Conservation (phyloP, 2,797 vertebrate genomes). For the Ceryle rudis region DNA sequence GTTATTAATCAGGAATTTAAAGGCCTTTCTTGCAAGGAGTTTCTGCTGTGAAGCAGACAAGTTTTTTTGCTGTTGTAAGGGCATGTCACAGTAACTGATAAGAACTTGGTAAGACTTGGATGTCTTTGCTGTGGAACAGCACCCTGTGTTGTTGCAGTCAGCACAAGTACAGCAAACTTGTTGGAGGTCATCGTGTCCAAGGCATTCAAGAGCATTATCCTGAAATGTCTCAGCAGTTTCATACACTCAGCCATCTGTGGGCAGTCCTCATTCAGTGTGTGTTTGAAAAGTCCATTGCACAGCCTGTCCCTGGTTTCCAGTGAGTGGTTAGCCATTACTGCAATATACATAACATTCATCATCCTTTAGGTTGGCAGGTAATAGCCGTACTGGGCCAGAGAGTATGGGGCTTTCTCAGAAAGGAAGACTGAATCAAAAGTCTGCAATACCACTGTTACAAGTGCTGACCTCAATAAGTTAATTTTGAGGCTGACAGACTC, state of each 20-base stretch:
- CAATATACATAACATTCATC: slow-evolving; percentile 63
- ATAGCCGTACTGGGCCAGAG: slow-evolving; percentile 17
- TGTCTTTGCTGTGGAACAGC: not conserved
- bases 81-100: not conserved
- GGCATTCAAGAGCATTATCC: not conserved
- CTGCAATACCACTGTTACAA: not conserved
- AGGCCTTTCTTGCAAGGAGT: not conserved
- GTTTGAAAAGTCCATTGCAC: slow-evolving; percentile 39
- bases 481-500: not conserved
- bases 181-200: not conserved
- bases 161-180: not conserved
- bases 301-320: slow-evolving; percentile 43
- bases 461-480: slow-evolving; percentile 33
- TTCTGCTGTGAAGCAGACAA: not conserved
- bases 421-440: slow-evolving; percentile 30
- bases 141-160: not conserved
- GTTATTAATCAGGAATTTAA: not conserved
- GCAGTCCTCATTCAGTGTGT: slow-evolving; percentile 1
- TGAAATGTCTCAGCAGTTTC: slow-evolving; percentile 30
- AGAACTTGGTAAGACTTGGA: not conserved
- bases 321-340: slow-evolving; percentile 46
- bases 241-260: not conserved
- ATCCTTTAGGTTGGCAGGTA: slow-evolving; percentile 62
- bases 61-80: not conserved
- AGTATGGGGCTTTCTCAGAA: slow-evolving; percentile 1